phyloP scores from a whole-genome alignment of 2,888 invertebrate genomes.

The Linnaemya vulpina region DNA sequence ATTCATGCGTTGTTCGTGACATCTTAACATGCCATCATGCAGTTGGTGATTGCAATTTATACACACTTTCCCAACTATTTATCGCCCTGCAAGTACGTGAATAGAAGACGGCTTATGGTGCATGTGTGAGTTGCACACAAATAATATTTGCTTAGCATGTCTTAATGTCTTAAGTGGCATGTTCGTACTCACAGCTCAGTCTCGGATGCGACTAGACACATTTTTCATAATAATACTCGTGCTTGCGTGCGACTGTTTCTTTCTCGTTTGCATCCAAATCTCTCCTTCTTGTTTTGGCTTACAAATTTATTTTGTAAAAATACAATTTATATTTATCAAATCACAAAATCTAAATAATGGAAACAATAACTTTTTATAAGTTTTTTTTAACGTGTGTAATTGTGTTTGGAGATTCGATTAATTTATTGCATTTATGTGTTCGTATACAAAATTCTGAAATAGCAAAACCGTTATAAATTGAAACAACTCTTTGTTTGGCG shows the following conservation, averaged over 20 bases:
- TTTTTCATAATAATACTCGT: slow-evolving; percentile 67
- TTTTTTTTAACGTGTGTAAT: background rate
- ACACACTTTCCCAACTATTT: slow-evolving; percentile 16
- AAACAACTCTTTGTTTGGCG: background rate
- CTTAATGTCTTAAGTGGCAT: slow-evolving; percentile 41
- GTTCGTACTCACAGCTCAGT: slow-evolving; percentile 29
- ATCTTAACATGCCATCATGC: slow-evolving; percentile 7
- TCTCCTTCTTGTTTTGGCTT: slow-evolving; percentile 13
- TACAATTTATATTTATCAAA: slow-evolving; percentile 65
- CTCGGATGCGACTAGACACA: slow-evolving; percentile 69
- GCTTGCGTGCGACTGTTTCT: background rate
- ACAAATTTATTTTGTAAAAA: slow-evolving; percentile 54
- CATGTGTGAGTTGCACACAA: slow-evolving; percentile 36
- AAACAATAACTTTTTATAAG: slow-evolving; percentile 41
- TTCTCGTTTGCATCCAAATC: background rate
- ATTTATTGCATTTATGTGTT: slow-evolving; percentile 17
- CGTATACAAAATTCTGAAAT: background rate
- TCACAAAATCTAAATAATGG: slow-evolving; percentile 44
- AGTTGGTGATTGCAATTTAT: slow-evolving; percentile 33
- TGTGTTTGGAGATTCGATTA: slow-evolving; percentile 59
- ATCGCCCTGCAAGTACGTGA: background rate
- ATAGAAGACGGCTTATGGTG: slow-evolving; percentile 29
- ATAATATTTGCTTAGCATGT: slow-evolving; percentile 43
- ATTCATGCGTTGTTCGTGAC: background rate
- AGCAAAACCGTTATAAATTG: background rate